Percentiles rank a stretch among this genome's conserved stretches.
phyloP scores from a whole-genome alignment of 2,113 vertebrate genomes.

The Promerops cafer region DNA sequence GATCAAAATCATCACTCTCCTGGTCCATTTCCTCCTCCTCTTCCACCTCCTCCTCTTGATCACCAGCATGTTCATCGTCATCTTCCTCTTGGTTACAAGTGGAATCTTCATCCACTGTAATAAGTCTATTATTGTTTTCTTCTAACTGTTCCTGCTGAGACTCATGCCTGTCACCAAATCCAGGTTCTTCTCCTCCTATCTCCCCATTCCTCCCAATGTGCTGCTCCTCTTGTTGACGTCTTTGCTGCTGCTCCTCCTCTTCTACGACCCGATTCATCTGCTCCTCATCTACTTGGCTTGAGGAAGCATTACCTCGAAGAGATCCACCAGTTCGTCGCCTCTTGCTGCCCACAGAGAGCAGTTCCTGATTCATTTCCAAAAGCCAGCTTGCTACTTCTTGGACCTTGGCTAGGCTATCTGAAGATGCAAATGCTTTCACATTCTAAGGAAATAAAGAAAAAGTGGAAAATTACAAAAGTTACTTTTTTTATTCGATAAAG shows the following conservation, averaged over 20 bases:
- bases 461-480: neutral
- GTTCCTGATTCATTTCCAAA: slow-evolving; percentile 99
- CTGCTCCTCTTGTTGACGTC: slow-evolving; percentile 74
- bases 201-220: slow-evolving; percentile 75
- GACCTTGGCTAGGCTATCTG: slow-evolving; percentile 99
- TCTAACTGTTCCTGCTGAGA: slow-evolving; percentile 71
- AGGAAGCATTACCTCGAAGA: slow-evolving; percentile 91
- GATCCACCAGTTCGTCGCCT: slow-evolving; percentile 88
- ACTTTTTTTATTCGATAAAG: neutral
- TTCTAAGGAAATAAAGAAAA: slow-evolving; percentile 74
- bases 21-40: slow-evolving; percentile 99
- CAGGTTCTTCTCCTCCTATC: slow-evolving; percentile 60
- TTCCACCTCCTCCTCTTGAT: slow-evolving; percentile 82
- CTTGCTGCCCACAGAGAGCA: slow-evolving; percentile 99
- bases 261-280: slow-evolving; percentile 90
- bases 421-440: slow-evolving; percentile 96
- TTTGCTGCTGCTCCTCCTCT: slow-evolving; percentile 78
- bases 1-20: slow-evolving; percentile 97
- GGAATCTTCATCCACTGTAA: slow-evolving; percentile 74
- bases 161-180: slow-evolving; percentile 64
- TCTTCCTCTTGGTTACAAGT: slow-evolving; percentile 77
- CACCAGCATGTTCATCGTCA: slow-evolving; percentile 80
- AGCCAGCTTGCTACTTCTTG: slow-evolving; percentile 99
- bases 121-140: slow-evolving; percentile 80
- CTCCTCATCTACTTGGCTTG: slow-evolving; percentile 87